Conservation (phyloP, 2,888 invertebrate species). For the Callosobruchus maculatus region DNA sequence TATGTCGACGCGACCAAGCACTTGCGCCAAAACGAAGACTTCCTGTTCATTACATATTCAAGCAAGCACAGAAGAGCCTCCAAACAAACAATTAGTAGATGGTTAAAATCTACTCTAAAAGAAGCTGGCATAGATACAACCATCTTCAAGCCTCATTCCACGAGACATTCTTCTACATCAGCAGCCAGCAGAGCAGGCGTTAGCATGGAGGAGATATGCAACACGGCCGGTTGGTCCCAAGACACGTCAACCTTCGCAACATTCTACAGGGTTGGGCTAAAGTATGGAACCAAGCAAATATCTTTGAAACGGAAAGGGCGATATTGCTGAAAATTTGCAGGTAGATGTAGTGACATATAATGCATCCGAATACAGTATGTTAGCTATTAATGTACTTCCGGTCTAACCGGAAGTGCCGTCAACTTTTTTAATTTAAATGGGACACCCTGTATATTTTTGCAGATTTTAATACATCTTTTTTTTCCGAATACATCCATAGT, state of each 20-base stretch:
- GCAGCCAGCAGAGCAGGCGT: constrained; percentile 4
- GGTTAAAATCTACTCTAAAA: constrained; percentile 7
- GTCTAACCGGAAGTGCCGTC: too few species aligned
- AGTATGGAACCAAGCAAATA: too few species aligned
- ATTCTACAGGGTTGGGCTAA: too few species aligned
- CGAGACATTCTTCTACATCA: constrained; percentile 10
- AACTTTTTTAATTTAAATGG: too few species aligned
- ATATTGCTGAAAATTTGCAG: too few species aligned
- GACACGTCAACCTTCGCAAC: neutral
- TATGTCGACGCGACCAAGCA: neutral
- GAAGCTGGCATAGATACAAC: constrained; percentile 6
- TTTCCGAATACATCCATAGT: too few species aligned
- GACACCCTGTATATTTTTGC: too few species aligned
- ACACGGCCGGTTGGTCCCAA: constrained; percentile 1
- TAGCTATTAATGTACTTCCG: too few species aligned
- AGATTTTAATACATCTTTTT: too few species aligned
- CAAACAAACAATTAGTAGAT: constrained; percentile 10
- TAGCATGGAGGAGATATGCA: constrained; percentile 1
- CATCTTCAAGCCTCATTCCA: constrained; percentile 11
- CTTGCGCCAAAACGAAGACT: neutral
- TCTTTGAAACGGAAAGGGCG: too few species aligned
- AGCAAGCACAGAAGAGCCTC: constrained; percentile 3
- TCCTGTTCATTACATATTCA: neutral
- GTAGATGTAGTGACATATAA: too few species aligned
- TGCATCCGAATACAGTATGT: too few species aligned